Percentiles rank a stretch among this genome's conserved stretches.
Evolutionary conservation across 1,140 invertebrate species (phyloP).

Genomic region (Drosophila pruinosa): DNA sequence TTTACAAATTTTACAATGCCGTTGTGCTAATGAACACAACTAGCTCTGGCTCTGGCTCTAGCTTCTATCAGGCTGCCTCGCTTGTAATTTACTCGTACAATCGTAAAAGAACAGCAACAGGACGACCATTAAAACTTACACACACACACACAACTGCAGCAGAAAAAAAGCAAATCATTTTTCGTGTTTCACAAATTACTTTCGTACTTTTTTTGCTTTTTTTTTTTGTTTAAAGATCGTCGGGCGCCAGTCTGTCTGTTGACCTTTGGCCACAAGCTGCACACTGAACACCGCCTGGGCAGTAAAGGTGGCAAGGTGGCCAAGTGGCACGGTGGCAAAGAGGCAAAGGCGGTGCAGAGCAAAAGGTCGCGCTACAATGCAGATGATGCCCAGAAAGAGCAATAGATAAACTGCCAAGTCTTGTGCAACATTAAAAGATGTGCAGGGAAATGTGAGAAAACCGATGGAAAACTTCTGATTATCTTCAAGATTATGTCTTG

Average conservation of each 20-base stretch:
- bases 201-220: constrained; percentile 47
- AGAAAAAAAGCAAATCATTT: constrained; percentile 59
- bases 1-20: constrained; percentile 35
- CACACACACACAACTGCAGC: neutral
- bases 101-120: constrained; percentile 65
- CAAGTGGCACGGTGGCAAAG: neutral
- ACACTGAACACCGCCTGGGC: neutral
- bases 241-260: constrained; percentile 69
- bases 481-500: too few species aligned
- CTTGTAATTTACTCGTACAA: constrained; percentile 59
- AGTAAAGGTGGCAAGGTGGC: neutral
- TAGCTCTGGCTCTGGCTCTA: neutral
- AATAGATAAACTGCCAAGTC: too few species aligned
- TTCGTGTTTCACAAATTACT: constrained; percentile 76
- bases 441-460: too few species aligned
- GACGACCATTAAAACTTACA: constrained; percentile 21
- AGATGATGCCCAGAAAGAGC: constrained; percentile 3
- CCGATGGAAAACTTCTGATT: too few species aligned
- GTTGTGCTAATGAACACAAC: constrained; percentile 65
- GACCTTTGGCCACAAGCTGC: constrained; percentile 57
- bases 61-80: constrained; percentile 32
- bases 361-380: constrained; percentile 37
- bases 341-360: neutral
- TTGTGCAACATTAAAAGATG: neutral
- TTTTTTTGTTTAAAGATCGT: constrained; percentile 60